These are phyloP conservation scores for Drosophila seclusa DNA, from an alignment of 2,888 invertebrate species.

Conservation along the genomic window DNA sequence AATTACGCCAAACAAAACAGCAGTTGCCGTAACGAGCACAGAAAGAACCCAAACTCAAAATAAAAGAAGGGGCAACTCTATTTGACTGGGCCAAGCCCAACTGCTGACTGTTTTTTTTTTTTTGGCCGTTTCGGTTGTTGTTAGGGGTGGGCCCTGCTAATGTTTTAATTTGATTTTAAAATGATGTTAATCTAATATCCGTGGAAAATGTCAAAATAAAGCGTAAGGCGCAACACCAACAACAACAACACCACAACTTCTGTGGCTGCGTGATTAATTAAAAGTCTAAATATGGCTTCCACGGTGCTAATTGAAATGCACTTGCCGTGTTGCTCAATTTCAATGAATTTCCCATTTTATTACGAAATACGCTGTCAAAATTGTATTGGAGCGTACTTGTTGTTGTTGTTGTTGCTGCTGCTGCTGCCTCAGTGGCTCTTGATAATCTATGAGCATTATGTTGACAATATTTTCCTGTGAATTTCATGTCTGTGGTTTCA, in stretches of 20 bases:
- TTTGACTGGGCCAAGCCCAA: conserved; percentile 38
- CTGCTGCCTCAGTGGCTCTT: conserved; percentile 44
- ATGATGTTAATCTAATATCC: conserved; percentile 83
- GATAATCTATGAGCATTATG: conserved; percentile 76
- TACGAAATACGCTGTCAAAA: conserved; percentile 80
- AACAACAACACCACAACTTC: conserved; percentile 3
- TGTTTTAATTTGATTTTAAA: conserved; percentile 84
- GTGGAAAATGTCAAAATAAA: conserved; percentile 84
- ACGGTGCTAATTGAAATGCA: conserved; percentile 76
- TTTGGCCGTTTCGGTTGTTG: conserved; percentile 15
- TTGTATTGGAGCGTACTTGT: conserved; percentile 57
- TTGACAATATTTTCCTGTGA: conserved; percentile 82
- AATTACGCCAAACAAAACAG: conserved; percentile 80
- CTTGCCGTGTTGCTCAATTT: conserved; percentile 74
- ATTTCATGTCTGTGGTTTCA: conserved; percentile 57
- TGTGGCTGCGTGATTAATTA: conserved; percentile 67
- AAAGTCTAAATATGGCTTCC: conserved; percentile 60
- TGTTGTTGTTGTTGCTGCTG: conserved; percentile 24
- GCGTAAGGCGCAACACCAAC: conserved; percentile 49
- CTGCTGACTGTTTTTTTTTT: conserved; percentile 26
- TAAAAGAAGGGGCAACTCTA: conserved; percentile 21
- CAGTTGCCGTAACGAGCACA: conserved; percentile 75
- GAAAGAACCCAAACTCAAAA: conserved; percentile 17
- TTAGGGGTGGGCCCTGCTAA: conserved; percentile 74
- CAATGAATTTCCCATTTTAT: conserved; percentile 81